phyloP scores from a whole-genome alignment of 2,888 invertebrate species.

The Diarsia rubi region DNA sequence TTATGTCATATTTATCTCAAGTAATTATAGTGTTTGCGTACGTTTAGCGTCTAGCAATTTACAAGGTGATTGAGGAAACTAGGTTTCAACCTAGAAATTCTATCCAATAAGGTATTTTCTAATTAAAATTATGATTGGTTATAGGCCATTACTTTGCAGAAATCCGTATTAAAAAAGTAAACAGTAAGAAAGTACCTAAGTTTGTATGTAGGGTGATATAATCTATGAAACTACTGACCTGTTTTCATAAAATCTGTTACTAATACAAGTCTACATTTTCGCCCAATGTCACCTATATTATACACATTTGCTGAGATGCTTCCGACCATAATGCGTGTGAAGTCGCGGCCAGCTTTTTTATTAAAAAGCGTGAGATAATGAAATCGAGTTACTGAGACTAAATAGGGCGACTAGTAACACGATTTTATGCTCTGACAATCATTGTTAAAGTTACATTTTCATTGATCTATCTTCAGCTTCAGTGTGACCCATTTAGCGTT shows the following conservation, averaged over 20 bases:
- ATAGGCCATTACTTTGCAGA: neutral
- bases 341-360: too few relatives aligned
- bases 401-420: too few relatives aligned
- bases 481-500: neutral
- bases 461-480: neutral
- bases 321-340: neutral
- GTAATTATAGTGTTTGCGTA: slow-evolving; percentile 18
- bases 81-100: slow-evolving; percentile 7
- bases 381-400: too few relatives aligned
- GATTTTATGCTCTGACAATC: neutral
- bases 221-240: neutral
- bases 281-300: neutral
- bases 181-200: neutral
- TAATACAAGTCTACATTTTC: neutral
- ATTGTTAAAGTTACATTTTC: neutral
- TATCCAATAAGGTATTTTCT: slow-evolving; percentile 21
- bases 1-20: slow-evolving; percentile 19
- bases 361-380: too few relatives aligned
- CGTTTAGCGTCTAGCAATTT: slow-evolving; percentile 36
- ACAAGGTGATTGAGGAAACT: slow-evolving; percentile 19
- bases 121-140: slow-evolving; percentile 27
- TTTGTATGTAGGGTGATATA: neutral
- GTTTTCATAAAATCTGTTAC: neutral
- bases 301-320: too few relatives aligned
- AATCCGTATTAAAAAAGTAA: neutral